phyloP scores from a whole-genome alignment of 2,888 invertebrate genomes.

The Eurois occulta region DNA sequence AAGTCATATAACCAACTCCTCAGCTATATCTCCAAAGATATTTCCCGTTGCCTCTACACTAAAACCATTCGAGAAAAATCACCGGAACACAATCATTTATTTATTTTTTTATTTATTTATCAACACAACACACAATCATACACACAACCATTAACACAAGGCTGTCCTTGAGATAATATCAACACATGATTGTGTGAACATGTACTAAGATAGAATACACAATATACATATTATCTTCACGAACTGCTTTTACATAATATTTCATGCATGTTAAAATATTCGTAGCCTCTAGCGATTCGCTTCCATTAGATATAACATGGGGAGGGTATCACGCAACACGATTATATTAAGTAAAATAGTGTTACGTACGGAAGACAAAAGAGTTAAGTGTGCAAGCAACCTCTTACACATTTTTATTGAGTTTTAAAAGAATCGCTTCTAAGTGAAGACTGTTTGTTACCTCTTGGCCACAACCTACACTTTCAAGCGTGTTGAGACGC shows the following conservation, averaged over 20 bases:
- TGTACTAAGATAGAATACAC: not conserved
- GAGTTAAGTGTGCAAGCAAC: not conserved
- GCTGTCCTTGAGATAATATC: not conserved
- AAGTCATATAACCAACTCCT: not conserved
- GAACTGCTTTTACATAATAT: constrained; percentile 21
- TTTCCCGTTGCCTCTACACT: not conserved
- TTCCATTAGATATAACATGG: constrained; percentile 45
- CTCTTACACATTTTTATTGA: not conserved
- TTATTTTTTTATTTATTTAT: no score
- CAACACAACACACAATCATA: no score
- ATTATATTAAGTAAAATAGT: constrained; percentile 6
- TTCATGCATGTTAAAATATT: constrained; percentile 23
- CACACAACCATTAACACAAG: not conserved
- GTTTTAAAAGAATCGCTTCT: not conserved
- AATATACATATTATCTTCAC: not conserved
- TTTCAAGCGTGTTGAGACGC: no score
- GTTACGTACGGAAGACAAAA: not conserved
- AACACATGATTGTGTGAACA: not conserved
- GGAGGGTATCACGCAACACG: constrained; percentile 3
- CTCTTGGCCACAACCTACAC: no score
- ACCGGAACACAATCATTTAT: not conserved
- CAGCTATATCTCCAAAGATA: not conserved
- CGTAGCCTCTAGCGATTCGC: constrained; percentile 26
- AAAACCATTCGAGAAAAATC: not conserved
- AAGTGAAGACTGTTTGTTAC: not conserved